Evolutionary conservation across 1,140 invertebrate species (phyloP), one percentile per base, ranked within the genome.

Genomic region (Rhyzopertha dominica): DNA sequence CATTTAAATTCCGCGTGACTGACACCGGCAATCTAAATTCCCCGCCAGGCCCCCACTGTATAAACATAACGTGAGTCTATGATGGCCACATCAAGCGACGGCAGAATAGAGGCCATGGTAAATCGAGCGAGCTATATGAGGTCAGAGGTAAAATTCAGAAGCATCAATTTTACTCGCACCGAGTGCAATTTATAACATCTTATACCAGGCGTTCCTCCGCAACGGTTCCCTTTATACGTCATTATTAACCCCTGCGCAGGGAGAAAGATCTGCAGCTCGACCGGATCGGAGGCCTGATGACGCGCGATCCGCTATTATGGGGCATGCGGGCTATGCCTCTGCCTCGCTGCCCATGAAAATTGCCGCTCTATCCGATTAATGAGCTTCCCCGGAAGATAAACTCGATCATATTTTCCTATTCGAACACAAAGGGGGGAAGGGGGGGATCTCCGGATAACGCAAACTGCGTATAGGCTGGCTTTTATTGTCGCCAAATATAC

Each of bases 131-230:
- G 31, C 38, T 47, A 36, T 47, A 41, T 47, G 39, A 34, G 49
- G 49, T 51, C 49, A 47, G 43, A 41, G 36, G 44, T 51, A 45
- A 45, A 47, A 51, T 51, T 47, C 42, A 36, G 38, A 42, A 18
- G 45, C 45, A 52, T 52, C 49, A 52, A 52, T 52, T 52, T 52
- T 43, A 43, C 49, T 44, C 44, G 45, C 40, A 42, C 45, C 49
- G 26, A 52, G 44, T 52, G 45, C 44, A 52, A 52, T 52, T 52
- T 52, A 52, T 52, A 42, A 47, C 44, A 48, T 52, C 49, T 52
- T 52, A 43, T 44, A 40, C 23, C 35, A 23, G 30, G 31, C 43
- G 20, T 51, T 35, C 41, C 23, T 42, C 41, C 41, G 41, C 45
- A 47, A 43, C 48, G 35, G 44, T 37, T 52, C 40, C 24, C 39